A percentile compares a stretch with the other conserved stretches of the same genome.
phyloP scores from a whole-genome alignment of 2,113 vertebrate species.

The Oryzias woworae region DNA sequence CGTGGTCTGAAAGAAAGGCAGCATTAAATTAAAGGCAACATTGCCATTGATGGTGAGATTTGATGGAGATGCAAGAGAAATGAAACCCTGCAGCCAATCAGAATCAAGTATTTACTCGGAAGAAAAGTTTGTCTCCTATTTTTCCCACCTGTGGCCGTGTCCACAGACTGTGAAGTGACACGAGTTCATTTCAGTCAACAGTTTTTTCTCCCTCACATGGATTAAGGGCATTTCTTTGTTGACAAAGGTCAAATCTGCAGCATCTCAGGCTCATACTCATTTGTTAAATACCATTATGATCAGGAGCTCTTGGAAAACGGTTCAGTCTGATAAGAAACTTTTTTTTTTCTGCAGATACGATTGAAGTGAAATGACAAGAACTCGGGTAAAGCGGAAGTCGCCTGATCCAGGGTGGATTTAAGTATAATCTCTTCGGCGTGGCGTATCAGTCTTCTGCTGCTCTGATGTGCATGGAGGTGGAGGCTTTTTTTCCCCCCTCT shows the following conservation, averaged over 20 bases:
- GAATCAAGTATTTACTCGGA: too few relatives aligned
- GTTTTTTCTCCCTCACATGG: too few relatives aligned
- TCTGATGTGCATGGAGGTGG: constrained; percentile 29
- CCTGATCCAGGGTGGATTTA: constrained; percentile 28
- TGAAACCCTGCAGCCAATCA: too few relatives aligned
- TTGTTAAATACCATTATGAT: constrained; percentile 54
- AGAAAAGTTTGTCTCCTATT: too few relatives aligned
- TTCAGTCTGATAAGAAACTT: constrained; percentile 24
- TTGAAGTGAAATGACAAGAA: constrained; percentile 31
- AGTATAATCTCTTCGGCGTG: constrained; percentile 37
- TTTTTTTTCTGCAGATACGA: constrained; percentile 21
- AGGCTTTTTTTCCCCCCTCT: neutral
- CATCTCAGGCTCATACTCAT: constrained; percentile 33
- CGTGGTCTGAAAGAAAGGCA: too few relatives aligned
- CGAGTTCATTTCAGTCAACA: too few relatives aligned
- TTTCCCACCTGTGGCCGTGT: too few relatives aligned
- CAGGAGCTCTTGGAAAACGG: constrained; percentile 27
- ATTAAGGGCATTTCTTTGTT: too few relatives aligned
- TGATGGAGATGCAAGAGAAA: too few relatives aligned
- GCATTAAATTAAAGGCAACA: too few relatives aligned
- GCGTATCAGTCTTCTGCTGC: constrained; percentile 37
- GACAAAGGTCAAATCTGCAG: neutral
- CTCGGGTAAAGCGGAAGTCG: constrained; percentile 33
- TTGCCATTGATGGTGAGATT: too few relatives aligned
- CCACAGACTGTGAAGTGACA: too few relatives aligned